Conservation (phyloP, 2,113 vertebrate species). For the Thunnus thynnus region DNA sequence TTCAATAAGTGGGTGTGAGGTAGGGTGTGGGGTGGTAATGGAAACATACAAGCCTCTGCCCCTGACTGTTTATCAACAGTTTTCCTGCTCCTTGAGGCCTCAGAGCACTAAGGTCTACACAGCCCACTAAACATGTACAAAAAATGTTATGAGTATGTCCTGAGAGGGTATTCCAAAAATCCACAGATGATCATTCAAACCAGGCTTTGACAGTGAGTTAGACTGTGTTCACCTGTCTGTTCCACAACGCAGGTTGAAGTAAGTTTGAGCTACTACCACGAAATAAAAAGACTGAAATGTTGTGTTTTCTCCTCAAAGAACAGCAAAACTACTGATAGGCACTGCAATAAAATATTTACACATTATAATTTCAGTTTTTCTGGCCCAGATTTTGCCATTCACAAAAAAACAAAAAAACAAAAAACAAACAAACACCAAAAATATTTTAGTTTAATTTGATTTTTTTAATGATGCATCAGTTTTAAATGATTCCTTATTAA, state of each 20-base stretch:
- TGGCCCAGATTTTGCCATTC: no score
- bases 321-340: no score
- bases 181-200: neutral
- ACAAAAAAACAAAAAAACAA: no score
- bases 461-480: no score
- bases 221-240: no score
- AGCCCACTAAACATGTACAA: neutral
- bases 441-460: no score
- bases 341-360: no score
- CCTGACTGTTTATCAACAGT: conserved; percentile 10
- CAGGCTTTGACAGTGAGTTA: neutral
- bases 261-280: neutral
- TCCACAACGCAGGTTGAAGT: neutral
- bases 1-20: conserved; percentile 30
- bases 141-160: neutral
- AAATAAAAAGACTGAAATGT: neutral
- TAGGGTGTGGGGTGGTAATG: neutral
- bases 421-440: neutral
- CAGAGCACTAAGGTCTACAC: neutral
- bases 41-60: conserved; percentile 17
- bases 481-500: no score
- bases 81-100: conserved; percentile 4
- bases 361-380: no score
- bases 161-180: conserved; percentile 7
- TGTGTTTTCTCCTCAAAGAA: no score